phyloP scores from a whole-genome alignment of 2,888 invertebrate genomes.

The Nymphalis urticae region DNA sequence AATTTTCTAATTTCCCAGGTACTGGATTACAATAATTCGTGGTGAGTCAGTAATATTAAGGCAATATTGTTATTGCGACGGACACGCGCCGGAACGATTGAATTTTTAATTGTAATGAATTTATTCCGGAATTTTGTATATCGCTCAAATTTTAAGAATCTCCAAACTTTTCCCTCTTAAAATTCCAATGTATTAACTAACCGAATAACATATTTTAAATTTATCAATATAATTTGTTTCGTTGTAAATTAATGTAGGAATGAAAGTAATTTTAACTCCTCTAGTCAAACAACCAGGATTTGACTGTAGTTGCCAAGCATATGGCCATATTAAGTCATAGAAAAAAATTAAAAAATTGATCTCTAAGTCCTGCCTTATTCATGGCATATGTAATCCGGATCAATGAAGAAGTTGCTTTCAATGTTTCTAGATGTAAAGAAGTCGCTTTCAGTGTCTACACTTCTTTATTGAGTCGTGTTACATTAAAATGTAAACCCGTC shows the following conservation, averaged over 20 bases:
- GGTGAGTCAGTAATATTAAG: constrained; percentile 56
- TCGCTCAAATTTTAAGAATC: constrained; percentile 65
- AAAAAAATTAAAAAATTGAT: constrained; percentile 33
- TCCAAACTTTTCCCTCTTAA: constrained; percentile 38
- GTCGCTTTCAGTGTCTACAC: constrained; percentile 50
- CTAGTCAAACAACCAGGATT: constrained; percentile 43
- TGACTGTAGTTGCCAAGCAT: constrained; percentile 38
- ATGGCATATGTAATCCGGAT: constrained; percentile 48
- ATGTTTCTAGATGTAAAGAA: constrained; percentile 53
- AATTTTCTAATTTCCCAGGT: constrained; percentile 49
- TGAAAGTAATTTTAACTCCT: constrained; percentile 36
- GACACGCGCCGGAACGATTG: constrained; percentile 31
- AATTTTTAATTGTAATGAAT: constrained; percentile 36
- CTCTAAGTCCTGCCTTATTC: constrained; percentile 33
- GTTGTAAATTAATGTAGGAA: constrained; percentile 37
- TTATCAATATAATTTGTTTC: constrained; percentile 38
- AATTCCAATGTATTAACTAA: constrained; percentile 48
- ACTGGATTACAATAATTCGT: constrained; percentile 52
- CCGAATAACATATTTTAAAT: constrained; percentile 42
- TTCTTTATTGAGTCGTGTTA: constrained; percentile 55
- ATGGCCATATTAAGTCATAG: constrained; percentile 36
- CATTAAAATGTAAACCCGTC: constrained; percentile 58
- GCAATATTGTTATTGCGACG: constrained; percentile 35
- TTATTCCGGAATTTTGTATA: constrained; percentile 48
- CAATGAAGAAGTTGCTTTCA: constrained; percentile 58